phyloP scores from a whole-genome alignment of 1,140 invertebrate species.

The Eriocheir sinensis region DNA sequence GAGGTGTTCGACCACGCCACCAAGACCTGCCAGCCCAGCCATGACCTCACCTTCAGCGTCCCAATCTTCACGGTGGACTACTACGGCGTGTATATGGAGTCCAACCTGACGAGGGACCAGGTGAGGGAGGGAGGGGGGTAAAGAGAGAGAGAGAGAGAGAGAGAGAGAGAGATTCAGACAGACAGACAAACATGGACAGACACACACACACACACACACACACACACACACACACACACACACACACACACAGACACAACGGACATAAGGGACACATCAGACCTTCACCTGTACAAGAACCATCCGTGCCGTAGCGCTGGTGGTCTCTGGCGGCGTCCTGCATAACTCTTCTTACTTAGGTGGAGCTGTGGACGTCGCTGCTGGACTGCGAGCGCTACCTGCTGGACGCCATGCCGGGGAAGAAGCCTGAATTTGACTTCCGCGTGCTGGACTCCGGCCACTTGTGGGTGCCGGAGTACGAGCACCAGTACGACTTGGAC shows the following conservation, averaged over 20 bases:
- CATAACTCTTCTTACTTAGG: slow-evolving; percentile 39
- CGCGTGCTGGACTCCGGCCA: slow-evolving; percentile 74
- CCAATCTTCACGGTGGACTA: slow-evolving; percentile 63
- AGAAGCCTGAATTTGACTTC: slow-evolving; percentile 75
- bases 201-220: too few species aligned
- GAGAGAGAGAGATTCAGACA: neutral
- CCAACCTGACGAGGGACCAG: slow-evolving; percentile 71
- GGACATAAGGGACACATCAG: neutral
- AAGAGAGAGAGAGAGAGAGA: slow-evolving; percentile 10
- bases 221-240: neutral
- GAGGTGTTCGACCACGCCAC: slow-evolving; percentile 68
- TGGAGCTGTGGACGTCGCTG: slow-evolving; percentile 66
- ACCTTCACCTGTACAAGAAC: neutral
- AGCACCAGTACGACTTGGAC: slow-evolving; percentile 68
- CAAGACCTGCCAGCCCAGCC: slow-evolving; percentile 46
- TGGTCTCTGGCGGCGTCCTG: neutral
- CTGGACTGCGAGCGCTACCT: slow-evolving; percentile 71
- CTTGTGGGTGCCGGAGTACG: slow-evolving; percentile 77
- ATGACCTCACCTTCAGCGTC: slow-evolving; percentile 66
- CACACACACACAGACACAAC: too few species aligned
- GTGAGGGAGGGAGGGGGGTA: neutral
- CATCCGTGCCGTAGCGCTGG: neutral
- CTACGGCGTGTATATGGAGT: slow-evolving; percentile 69
- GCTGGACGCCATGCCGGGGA: slow-evolving; percentile 69
- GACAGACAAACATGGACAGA: neutral